Conservation (phyloP, 2,888 invertebrate genomes). For the Tetropium fuscum region DNA sequence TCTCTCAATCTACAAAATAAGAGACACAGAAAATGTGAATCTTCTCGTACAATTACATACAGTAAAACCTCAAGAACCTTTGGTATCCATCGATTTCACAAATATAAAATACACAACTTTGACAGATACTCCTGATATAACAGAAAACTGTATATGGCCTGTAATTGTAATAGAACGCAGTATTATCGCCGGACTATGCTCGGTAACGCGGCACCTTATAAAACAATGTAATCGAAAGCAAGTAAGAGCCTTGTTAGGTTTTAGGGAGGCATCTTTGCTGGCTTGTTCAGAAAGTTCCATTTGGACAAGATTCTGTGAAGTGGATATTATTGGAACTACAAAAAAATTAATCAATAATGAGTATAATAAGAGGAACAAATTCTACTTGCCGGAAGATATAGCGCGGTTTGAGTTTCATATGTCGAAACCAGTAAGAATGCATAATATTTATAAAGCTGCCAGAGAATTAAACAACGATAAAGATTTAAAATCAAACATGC, state of each 20-base stretch:
- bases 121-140: conserved; percentile 61
- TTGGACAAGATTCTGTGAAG: conserved; percentile 95
- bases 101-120: conserved; percentile 62
- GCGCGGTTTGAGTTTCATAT: conserved; percentile 87
- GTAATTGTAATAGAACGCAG: conserved; percentile 72
- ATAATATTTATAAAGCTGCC: conserved; percentile 85
- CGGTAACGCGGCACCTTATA: conserved; percentile 75
- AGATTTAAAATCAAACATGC: conserved; percentile 65
- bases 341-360: conserved; percentile 62
- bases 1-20: conserved; percentile 46
- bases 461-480: conserved; percentile 67
- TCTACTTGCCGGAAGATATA: conserved; percentile 75
- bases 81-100: conserved; percentile 59
- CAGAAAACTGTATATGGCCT: conserved; percentile 69
- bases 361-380: conserved; percentile 39
- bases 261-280: conserved; percentile 82
- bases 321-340: conserved; percentile 77
- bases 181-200: conserved; percentile 82
- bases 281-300: conserved; percentile 87
- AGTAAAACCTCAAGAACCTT: conserved; percentile 40
- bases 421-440: conserved; percentile 83
- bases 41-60: conserved; percentile 37
- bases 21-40: conserved; percentile 35
- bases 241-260: conserved; percentile 75
- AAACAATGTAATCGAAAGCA: conserved; percentile 61